A percentile compares a stretch with the other conserved stretches of the same genome.
phyloP scores from a whole-genome alignment of 2,888 invertebrate species.

The Stenodema calcarata region DNA sequence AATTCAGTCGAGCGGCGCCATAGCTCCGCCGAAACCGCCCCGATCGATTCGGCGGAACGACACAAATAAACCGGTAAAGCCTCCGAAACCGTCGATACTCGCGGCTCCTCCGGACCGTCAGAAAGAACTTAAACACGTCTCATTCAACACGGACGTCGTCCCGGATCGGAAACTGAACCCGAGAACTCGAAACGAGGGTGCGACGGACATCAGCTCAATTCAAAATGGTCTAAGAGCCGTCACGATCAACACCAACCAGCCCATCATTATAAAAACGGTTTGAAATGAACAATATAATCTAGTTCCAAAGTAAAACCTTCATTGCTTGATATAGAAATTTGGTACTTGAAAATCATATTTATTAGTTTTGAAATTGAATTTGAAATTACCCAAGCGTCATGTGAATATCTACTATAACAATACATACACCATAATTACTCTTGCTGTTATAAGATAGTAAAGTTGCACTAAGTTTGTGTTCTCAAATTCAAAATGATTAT shows the following conservation, averaged over 20 bases:
- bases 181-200: background rate
- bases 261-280: slow-evolving; percentile 14
- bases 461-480: no score
- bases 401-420: no score
- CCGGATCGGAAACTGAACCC: background rate
- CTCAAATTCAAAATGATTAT: no score
- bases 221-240: background rate
- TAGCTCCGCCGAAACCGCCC: background rate
- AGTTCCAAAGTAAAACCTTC: no score
- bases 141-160: background rate
- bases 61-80: background rate
- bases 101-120: background rate
- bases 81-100: background rate
- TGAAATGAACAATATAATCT: no score
- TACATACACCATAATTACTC: no score
- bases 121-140: background rate
- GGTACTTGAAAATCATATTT: no score
- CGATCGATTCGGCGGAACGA: background rate
- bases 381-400: no score
- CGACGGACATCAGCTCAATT: background rate
- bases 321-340: no score
- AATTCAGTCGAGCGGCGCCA: background rate
- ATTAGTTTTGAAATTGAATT: no score
- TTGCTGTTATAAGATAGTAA: no score
- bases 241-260: slow-evolving; percentile 19